A percentile compares a stretch with the other conserved stretches of the same genome.
Conservation (phyloP, 2,797 vertebrate genomes). For the Acrocephalus scirpaceus region DNA sequence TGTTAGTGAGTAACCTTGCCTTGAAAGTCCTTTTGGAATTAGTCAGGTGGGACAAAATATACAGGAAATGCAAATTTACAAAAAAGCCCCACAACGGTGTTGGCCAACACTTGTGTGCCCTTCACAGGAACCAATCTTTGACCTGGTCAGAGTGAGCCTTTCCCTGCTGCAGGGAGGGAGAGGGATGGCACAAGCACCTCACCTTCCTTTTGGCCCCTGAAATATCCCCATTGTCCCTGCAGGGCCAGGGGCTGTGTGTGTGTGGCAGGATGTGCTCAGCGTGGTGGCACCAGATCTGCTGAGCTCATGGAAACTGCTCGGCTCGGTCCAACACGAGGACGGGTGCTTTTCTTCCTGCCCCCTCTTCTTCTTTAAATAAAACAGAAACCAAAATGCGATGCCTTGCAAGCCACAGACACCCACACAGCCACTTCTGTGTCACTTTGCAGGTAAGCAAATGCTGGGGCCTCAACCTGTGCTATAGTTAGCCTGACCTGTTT, state of each 20-base stretch:
- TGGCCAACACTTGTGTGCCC: not conserved
- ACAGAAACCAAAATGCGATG: not conserved
- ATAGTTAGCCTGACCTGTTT: constrained; percentile 61
- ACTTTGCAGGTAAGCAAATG: constrained; percentile 39
- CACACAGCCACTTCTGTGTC: not conserved
- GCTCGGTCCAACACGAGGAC: rapidly evolving
- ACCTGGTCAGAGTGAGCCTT: rapidly evolving
- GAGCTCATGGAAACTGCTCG: constrained; percentile 50
- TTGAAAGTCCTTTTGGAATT: not conserved
- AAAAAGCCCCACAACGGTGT: rapidly evolving
- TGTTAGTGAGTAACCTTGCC: not conserved
- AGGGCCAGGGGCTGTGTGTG: not conserved
- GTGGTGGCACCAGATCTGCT: not conserved
- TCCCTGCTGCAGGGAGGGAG: not conserved
- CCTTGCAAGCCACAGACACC: constrained; percentile 28
- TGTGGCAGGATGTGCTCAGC: constrained; percentile 24
- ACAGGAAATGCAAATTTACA: not conserved
- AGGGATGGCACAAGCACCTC: rapidly evolving
- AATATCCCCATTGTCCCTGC: not conserved
- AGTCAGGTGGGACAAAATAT: not conserved
- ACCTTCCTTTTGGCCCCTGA: not conserved
- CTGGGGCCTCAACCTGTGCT: constrained; percentile 16
- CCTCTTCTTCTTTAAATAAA: constrained; percentile 4
- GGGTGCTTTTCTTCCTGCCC: not conserved
- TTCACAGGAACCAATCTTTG: not conserved